Evolutionary conservation across 2,113 vertebrate species (phyloP), one percentile per base, ranked within the genome.

Genomic region (Triplophysa rosa): DNA sequence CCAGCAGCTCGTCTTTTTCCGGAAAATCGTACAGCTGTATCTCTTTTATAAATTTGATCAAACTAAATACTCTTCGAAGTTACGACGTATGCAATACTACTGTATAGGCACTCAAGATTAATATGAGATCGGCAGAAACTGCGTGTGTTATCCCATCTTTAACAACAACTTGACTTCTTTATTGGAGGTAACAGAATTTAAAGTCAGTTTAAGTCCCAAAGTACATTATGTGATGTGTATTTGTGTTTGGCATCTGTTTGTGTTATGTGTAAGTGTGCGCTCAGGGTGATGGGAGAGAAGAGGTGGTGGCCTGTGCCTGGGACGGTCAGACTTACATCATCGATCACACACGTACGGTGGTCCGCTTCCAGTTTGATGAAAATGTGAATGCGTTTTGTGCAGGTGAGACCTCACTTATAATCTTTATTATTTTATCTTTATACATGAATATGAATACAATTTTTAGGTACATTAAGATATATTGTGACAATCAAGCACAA

Each of bases 291-390:
- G 96, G 96, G 37, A 90, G 92, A 0, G 98, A 99, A 82, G 98
- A 99, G 87, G 98, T 99, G 80, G 95, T 99, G 2, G 98, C 97
- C 0, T 99, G 97, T 64, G 97, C 97, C 0, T 99, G 97, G 97
- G 97, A 99, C 0, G 97, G 97, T 16, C 98, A 99, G 87, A 99
- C 98, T 0, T 99, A 99, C 81, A 98, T 99, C 86, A 98, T 99
- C 0, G 97, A 99, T 87, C 96, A 98, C 83, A 94, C 94, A 14
- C 92, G 97, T 29, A 94, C 93, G 0, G 97, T 99, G 0, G 96
- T 98, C 77, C 94, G 97, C 2, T 99, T 99, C 89, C 98, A 99
- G 83, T 98, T 98, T 12, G 97, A 99, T 24, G 97, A 98, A 88
- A 99, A 99, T 3, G 95, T 99, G 84, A 98, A 97, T 1, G 97